Conservation (phyloP, 1,140 invertebrate species). For the Drosophila pseudoobscura region DNA sequence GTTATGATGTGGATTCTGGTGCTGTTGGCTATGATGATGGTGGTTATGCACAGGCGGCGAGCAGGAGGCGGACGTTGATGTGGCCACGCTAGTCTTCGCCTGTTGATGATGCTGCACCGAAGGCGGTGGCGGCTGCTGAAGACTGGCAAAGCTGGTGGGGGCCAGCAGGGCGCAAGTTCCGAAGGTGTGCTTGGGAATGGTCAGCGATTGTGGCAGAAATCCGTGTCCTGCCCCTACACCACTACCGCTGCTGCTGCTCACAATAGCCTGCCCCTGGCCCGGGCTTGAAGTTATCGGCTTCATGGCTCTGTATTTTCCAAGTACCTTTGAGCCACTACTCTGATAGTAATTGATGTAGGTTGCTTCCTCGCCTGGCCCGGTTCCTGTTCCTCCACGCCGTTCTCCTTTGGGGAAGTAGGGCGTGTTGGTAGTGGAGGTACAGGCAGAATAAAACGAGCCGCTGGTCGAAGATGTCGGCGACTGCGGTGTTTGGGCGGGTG, state of each 20-base stretch:
- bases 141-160: conserved; percentile 71
- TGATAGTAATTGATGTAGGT: conserved; percentile 42
- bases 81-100: conserved; percentile 20
- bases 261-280: conserved; percentile 60
- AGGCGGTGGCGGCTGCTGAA: conserved; percentile 44
- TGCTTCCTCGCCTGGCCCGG: conserved; percentile 22
- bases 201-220: conserved; percentile 30
- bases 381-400: conserved; percentile 24
- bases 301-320: conserved; percentile 39
- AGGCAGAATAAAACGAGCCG: conserved; percentile 68
- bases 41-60: conserved; percentile 17
- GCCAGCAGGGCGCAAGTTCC: conserved; percentile 76
- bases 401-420: conserved; percentile 47
- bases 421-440: conserved; percentile 53
- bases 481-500: conserved; percentile 7
- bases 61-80: conserved; percentile 40
- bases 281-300: conserved; percentile 9
- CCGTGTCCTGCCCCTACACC: conserved; percentile 24
- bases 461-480: conserved; percentile 51
- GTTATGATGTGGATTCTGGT: conserved; percentile 43
- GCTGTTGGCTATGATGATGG: conserved; percentile 21
- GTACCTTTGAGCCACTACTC: neutral
- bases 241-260: conserved; percentile 56
- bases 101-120: conserved; percentile 33
- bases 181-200: conserved; percentile 76